phyloP scores from a whole-genome alignment of 2,888 invertebrate genomes.

The Chesias legatella region DNA sequence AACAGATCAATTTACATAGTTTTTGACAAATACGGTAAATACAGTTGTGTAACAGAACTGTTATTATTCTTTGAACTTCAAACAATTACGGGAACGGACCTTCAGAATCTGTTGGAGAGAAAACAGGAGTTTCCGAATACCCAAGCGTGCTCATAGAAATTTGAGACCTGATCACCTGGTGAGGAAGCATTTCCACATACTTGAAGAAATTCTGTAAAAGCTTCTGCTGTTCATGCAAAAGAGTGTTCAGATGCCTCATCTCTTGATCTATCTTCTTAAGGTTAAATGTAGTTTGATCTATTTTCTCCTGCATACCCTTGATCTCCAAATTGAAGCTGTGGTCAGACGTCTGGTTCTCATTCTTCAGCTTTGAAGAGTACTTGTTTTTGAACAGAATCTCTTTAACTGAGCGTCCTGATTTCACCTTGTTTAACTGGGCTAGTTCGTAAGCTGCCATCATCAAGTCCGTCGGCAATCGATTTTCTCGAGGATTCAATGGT shows the following conservation, averaged over 20 bases:
- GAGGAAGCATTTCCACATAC: constrained; percentile 40
- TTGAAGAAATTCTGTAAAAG: constrained; percentile 61
- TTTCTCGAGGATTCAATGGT: constrained; percentile 90
- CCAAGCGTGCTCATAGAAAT: constrained; percentile 36
- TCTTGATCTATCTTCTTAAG: constrained; percentile 85
- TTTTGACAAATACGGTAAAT: too few relatives aligned
- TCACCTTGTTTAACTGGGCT: constrained; percentile 86
- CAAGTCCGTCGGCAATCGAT: constrained; percentile 88
- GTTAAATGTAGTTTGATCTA: constrained; percentile 85
- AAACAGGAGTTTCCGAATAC: constrained; percentile 58
- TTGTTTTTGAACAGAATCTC: constrained; percentile 80
- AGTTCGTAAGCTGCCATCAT: constrained; percentile 89
- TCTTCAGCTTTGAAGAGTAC: constrained; percentile 82
- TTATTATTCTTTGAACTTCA: too few relatives aligned
- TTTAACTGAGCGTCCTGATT: constrained; percentile 83
- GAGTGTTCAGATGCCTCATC: constrained; percentile 83
- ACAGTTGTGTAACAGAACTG: too few relatives aligned
- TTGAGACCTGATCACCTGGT: constrained; percentile 36
- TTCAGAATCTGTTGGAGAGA: constrained; percentile 40
- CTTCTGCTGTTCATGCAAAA: constrained; percentile 65
- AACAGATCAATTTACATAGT: too few relatives aligned
- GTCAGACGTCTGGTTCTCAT: constrained; percentile 66
- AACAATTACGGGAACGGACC: constrained; percentile 1
- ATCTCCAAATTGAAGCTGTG: constrained; percentile 79
- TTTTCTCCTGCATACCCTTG: constrained; percentile 83